Conservation (phyloP, 2,113 vertebrate species). For the Corydoras maculifer region DNA sequence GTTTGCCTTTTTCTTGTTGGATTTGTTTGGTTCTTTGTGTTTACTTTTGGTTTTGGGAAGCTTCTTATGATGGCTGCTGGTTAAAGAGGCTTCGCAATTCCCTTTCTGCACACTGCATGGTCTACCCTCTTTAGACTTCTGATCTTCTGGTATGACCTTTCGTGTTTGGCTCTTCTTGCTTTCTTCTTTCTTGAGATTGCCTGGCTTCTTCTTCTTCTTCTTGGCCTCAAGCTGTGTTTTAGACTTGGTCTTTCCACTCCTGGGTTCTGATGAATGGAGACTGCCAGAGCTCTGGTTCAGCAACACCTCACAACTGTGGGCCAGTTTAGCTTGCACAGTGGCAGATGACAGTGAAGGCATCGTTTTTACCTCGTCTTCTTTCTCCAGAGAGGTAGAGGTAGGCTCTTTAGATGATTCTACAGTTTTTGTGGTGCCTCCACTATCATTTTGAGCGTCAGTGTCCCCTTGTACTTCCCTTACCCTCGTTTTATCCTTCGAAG, state of each 20-base stretch:
- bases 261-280: slow-evolving; percentile 41
- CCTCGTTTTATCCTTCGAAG: slow-evolving; percentile 19
- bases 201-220: slow-evolving; percentile 46
- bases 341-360: slow-evolving; percentile 24
- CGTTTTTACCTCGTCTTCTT: slow-evolving; percentile 23
- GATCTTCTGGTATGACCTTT: slow-evolving; percentile 33
- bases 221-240: slow-evolving; percentile 1
- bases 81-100: neutral
- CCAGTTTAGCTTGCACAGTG: slow-evolving; percentile 39
- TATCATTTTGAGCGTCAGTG: slow-evolving; percentile 2
- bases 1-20: neutral
- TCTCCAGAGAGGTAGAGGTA: slow-evolving; percentile 38
- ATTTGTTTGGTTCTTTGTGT: neutral
- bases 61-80: neutral
- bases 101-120: slow-evolving; percentile 23
- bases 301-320: slow-evolving; percentile 57
- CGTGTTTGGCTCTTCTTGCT: slow-evolving; percentile 49
- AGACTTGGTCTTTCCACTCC: slow-evolving; percentile 21
- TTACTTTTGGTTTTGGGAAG: slow-evolving; percentile 1
- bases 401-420: slow-evolving; percentile 35
- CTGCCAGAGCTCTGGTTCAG: slow-evolving; percentile 57
- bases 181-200: slow-evolving; percentile 28
- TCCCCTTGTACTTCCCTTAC: slow-evolving; percentile 12
- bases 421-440: slow-evolving; percentile 3
- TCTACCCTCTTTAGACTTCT: slow-evolving; percentile 30